These are phyloP conservation scores for Cariama cristata DNA, from an alignment of 2,113 vertebrate species.

Conservation along the genomic window DNA sequence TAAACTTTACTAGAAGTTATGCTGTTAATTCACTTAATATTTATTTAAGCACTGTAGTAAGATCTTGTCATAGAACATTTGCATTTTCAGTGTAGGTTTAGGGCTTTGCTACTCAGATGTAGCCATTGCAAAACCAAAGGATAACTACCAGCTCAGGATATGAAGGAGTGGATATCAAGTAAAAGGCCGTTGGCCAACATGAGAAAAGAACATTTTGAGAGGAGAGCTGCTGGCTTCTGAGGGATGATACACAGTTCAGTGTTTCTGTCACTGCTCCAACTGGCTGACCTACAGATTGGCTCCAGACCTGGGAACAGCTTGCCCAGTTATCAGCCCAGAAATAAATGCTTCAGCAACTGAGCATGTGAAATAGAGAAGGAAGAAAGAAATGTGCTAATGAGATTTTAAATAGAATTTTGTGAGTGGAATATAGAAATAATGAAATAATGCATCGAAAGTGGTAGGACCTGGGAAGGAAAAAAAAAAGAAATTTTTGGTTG, in stretches of 20 bases:
- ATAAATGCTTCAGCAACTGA: background rate
- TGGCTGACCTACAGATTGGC: conserved; percentile 25
- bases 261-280: conserved; percentile 39
- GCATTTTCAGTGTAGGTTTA: background rate
- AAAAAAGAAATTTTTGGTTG: background rate
- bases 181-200: background rate
- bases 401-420: background rate
- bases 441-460: background rate
- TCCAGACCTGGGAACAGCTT: conserved; percentile 19
- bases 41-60: background rate
- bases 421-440: background rate
- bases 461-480: background rate
- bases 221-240: background rate
- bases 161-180: background rate
- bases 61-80: background rate
- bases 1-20: background rate
- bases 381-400: background rate
- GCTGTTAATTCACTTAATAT: background rate
- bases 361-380: background rate
- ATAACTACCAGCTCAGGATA: background rate
- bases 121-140: background rate
- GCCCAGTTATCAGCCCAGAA: conserved; percentile 22
- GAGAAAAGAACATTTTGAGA: conserved; percentile 24
- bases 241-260: background rate
- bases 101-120: background rate